phyloP scores from a whole-genome alignment of 2,113 vertebrate genomes.

The Eptatretus burgeri region DNA sequence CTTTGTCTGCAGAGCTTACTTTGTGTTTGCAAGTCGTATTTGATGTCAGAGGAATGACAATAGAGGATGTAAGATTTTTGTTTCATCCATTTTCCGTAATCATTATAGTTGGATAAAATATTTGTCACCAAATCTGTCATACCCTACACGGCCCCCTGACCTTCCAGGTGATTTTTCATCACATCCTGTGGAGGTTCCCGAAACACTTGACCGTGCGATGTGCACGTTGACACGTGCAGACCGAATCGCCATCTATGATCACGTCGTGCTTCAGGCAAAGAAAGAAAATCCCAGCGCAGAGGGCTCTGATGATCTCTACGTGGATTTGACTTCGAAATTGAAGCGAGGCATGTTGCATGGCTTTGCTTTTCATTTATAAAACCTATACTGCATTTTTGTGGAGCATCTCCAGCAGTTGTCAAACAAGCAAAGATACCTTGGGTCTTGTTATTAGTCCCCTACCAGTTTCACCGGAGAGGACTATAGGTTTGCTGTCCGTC shows the following conservation, averaged over 20 bases:
- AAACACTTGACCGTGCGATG: conserved; percentile 48
- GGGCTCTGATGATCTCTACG: conserved; percentile 36
- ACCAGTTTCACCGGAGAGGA: neutral
- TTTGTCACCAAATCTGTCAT: no score
- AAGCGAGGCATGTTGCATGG: conserved; percentile 34
- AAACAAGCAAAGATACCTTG: neutral
- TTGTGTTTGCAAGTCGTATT: no score
- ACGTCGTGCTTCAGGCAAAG: conserved; percentile 29
- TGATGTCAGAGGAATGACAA: no score
- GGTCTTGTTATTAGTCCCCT: neutral
- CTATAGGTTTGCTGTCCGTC: neutral
- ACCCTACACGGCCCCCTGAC: no score
- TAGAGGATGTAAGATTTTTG: no score
- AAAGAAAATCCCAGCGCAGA: conserved; percentile 24
- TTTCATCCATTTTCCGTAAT: no score
- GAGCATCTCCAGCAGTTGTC: no score
- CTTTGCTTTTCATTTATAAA: neutral
- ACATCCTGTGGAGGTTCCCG: conserved; percentile 40
- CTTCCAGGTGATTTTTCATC: conserved; percentile 38
- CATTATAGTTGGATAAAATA: no score
- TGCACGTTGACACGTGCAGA: conserved; percentile 73
- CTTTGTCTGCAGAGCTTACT: no score
- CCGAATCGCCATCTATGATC: conserved; percentile 56
- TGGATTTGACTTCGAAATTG: conserved; percentile 73
- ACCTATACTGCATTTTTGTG: neutral